Percentiles rank a stretch among this genome's conserved stretches.
Evolutionary conservation across 2,888 invertebrate species (phyloP).

Genomic region (Phoenoteleia sp.): DNA sequence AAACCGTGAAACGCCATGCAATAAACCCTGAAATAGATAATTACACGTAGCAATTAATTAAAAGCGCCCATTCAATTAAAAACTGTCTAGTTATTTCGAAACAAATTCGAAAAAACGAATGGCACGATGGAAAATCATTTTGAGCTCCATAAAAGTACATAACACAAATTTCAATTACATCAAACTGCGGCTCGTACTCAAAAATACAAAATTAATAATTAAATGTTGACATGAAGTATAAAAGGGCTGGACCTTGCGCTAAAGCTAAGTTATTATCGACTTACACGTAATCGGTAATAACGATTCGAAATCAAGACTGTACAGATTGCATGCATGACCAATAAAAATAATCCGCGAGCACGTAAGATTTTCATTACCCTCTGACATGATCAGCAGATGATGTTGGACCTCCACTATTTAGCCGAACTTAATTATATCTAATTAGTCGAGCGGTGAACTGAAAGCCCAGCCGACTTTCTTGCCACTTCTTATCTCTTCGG

Average conservation of each 20-base stretch:
- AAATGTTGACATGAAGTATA: conserved; percentile 61
- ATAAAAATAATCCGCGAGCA: conserved; percentile 70
- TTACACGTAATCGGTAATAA: conserved; percentile 67
- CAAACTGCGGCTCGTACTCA: conserved; percentile 12
- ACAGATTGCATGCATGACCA: conserved; percentile 40
- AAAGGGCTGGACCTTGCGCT: conserved; percentile 48
- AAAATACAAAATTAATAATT: conserved; percentile 64
- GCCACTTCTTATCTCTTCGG: conserved; percentile 52
- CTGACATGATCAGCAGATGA: conserved; percentile 75
- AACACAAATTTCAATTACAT: conserved; percentile 63
- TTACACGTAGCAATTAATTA: conserved; percentile 17
- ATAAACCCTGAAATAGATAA: conserved; percentile 31
- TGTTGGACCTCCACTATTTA: conserved; percentile 66
- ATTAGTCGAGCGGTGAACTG: conserved; percentile 79
- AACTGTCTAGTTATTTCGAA: conserved; percentile 31
- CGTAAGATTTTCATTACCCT: conserved; percentile 75
- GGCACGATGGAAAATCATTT: conserved; percentile 22
- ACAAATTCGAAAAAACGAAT: conserved; percentile 1
- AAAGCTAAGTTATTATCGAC: conserved; percentile 63
- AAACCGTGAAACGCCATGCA: too few species aligned
- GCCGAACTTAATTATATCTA: conserved; percentile 82
- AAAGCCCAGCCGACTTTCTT: conserved; percentile 74
- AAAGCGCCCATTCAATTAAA: conserved; percentile 52
- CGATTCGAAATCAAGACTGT: conserved; percentile 73
- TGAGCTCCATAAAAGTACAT: conserved; percentile 55